A percentile compares a stretch with the other conserved stretches of the same genome.
phyloP scores from a whole-genome alignment of 2,797 vertebrate genomes.

The Cirrhinus molitorella region DNA sequence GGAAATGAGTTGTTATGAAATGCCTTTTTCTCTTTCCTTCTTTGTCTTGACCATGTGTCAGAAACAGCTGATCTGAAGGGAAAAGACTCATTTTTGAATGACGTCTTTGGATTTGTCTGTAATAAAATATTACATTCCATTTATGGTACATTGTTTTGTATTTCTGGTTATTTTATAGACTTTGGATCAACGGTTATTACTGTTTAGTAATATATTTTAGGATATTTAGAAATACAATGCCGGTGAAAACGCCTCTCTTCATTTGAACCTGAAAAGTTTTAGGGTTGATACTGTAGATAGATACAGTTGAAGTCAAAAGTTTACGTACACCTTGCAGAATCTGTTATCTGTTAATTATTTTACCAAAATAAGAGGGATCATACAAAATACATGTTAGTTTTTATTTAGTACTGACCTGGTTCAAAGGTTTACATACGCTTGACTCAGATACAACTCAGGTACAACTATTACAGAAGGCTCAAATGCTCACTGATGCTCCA shows the following conservation, averaged over 20 bases:
- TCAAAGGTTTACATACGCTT: no score
- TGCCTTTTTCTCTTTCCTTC: conserved; percentile 36
- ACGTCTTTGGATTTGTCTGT: conserved; percentile 38
- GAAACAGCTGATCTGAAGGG: conserved; percentile 5
- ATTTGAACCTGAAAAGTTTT: not conserved
- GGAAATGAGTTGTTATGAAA: conserved; percentile 17
- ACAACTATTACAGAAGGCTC: no score
- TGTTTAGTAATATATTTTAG: not conserved
- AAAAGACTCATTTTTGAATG: not conserved
- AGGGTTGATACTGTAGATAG: no score
- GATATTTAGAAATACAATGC: not conserved
- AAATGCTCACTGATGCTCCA: no score
- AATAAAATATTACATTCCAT: conserved; percentile 61
- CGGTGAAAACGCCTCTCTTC: not conserved
- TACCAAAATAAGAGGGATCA: no score
- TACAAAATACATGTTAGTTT: no score
- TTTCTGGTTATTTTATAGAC: not conserved
- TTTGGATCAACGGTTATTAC: not conserved
- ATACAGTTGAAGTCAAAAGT: no score
- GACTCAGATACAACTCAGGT: no score
- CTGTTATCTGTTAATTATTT: no score
- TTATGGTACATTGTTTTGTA: conserved; percentile 18
- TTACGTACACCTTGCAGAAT: no score
- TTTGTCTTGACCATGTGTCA: conserved; percentile 9
- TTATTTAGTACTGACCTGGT: no score